A percentile compares a stretch with the other conserved stretches of the same genome.
Evolutionary conservation across 2,888 invertebrate species (phyloP).

Genomic region (Callosobruchus maculatus): DNA sequence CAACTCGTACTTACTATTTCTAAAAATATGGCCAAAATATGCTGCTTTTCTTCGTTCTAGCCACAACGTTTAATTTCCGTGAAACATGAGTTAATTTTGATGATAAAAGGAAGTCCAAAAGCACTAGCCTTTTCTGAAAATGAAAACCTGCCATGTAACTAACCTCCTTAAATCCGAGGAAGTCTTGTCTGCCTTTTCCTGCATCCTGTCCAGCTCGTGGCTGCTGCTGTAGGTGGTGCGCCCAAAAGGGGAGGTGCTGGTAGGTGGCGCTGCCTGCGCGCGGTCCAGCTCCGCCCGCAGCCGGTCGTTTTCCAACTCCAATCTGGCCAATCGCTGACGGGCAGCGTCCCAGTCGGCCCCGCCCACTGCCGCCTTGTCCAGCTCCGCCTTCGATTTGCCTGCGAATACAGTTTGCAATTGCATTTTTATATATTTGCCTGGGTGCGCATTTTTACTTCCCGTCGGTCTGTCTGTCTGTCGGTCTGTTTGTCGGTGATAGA

Average conservation of each 20-base stretch:
- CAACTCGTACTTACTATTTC: too few species aligned
- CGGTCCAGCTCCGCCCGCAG: constrained; percentile 77
- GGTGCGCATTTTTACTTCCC: too few species aligned
- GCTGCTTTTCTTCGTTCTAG: too few species aligned
- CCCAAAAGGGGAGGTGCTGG: constrained; percentile 76
- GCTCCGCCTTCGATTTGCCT: constrained; percentile 90
- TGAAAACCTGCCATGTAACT: background rate
- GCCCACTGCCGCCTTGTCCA: constrained; percentile 86
- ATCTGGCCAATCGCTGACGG: constrained; percentile 75
- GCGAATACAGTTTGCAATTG: background rate
- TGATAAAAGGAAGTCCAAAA: too few species aligned
- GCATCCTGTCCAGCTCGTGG: constrained; percentile 71
- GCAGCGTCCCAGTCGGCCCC: constrained; percentile 87
- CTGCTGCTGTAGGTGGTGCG: constrained; percentile 73
- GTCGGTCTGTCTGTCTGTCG: too few species aligned
- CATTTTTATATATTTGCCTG: too few species aligned
- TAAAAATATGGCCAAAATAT: too few species aligned
- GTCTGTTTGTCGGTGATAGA: too few species aligned
- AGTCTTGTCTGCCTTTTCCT: constrained; percentile 82
- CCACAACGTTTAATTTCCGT: too few species aligned
- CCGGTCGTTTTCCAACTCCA: constrained; percentile 88
- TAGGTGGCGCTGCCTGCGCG: constrained; percentile 17
- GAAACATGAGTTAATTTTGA: too few species aligned
- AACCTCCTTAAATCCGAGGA: constrained; percentile 70
- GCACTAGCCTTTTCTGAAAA: too few species aligned